Base-by-base conservation (phyloP, 1,140 invertebrate genomes). In the Pseudomyrmex cubaensis region DNA sequence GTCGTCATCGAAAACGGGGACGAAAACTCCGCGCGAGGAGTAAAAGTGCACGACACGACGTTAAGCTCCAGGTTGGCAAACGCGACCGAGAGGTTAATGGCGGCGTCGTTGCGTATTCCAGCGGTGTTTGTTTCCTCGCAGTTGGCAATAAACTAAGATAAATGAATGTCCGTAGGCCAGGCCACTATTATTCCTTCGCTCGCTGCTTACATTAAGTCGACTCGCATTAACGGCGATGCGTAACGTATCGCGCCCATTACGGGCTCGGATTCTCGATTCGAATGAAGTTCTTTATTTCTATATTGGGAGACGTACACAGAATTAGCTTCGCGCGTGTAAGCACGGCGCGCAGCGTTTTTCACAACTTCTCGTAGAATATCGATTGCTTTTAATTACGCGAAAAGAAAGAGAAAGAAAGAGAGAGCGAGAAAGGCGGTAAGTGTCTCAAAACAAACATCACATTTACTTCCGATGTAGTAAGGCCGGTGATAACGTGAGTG, bases 91-190 rank as follows among this genome's bases (percentile, higher is more conserved):
- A 90, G 91, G 91, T 92, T 92, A 92, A 92, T 92, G 91, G 90
- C 88, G 89, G 5, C 91, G 89, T 92, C 91, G 91, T 92, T 92
- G 91, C 91, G 91, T 92, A 92, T 92, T 92, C 91, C 88, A 91
- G 72, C 89, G 90, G 91, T 92, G 91, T 92, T 92, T 92, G 91
- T 92, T 92, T 91, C 88, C 90, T 90, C 90, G 85, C 90, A 91
- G 91, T 90, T 92, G 91, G 91, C 91, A 92, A 92, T 92, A 92
- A 92, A 92, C 91, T 92, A 92, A 92, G 91, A 92, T 91, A 92
- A 92, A 92, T 92, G 91, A 92, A 92, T 92, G 91, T 90, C 82
- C 88, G 84, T 91, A 90, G 91, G 89, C 90, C 82, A 87, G 87
- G 85, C 87, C 80, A 89, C 91, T 92, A 92, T 92, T 92, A 92